phyloP scores from a whole-genome alignment of 2,888 invertebrate species.

The Sepiola atlantica region DNA sequence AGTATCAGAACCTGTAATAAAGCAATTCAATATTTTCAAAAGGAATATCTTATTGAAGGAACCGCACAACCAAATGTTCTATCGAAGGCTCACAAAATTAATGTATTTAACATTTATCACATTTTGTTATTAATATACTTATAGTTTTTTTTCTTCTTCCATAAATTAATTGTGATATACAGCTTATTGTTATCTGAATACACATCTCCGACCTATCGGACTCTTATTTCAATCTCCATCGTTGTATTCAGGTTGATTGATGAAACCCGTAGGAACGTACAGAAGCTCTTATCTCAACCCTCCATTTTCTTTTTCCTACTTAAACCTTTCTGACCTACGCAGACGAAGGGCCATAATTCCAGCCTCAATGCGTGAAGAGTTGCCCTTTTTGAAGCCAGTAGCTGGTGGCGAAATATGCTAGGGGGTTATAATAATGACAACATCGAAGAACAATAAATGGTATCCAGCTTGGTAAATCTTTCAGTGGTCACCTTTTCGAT shows the following conservation, averaged over 20 bases:
- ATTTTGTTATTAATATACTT: no score
- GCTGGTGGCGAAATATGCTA: neutral
- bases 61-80: no score
- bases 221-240: neutral
- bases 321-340: neutral
- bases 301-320: neutral
- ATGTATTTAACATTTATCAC: no score
- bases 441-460: neutral
- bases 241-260: neutral
- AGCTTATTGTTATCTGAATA: neutral
- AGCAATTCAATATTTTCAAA: no score
- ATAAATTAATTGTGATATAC: no score
- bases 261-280: neutral
- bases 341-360: neutral
- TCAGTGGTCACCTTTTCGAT: neutral
- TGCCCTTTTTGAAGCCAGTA: neutral
- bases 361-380: neutral
- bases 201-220: neutral
- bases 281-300: neutral
- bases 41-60: no score
- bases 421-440: neutral
- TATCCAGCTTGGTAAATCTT: neutral
- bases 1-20: no score
- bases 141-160: no score
- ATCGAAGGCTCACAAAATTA: no score